Percentiles rank a stretch among this genome's conserved stretches.
These are phyloP conservation scores for Gracilinanus agilis DNA, from an alignment of 2,113 vertebrate genomes.

Conservation along the genomic window DNA sequence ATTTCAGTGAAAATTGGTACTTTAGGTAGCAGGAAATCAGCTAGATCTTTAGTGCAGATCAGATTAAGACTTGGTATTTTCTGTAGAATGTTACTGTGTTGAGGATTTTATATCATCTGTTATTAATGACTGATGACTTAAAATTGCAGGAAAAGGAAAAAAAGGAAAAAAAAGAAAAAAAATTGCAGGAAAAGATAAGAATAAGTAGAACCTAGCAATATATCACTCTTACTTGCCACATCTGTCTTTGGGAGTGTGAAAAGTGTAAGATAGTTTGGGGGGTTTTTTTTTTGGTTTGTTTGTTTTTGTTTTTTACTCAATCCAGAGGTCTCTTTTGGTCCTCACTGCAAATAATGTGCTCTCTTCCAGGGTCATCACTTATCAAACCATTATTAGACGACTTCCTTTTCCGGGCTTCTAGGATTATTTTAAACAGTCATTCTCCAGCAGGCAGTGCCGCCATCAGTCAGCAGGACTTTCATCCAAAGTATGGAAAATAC, in stretches of 20 bases:
- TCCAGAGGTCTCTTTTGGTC: constrained; percentile 55
- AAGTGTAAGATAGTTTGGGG: constrained; percentile 48
- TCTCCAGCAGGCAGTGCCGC: constrained; percentile 93
- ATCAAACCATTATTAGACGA: constrained; percentile 98
- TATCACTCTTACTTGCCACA: background rate
- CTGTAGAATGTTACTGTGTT: constrained; percentile 31
- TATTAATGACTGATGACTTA: background rate
- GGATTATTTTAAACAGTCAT: constrained; percentile 98
- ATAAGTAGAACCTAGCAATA: background rate
- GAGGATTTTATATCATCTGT: background rate
- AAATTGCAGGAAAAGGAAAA: background rate
- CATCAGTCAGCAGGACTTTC: constrained; percentile 96
- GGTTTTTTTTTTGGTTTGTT: too few relatives aligned
- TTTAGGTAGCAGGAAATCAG: background rate
- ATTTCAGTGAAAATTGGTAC: constrained; percentile 20
- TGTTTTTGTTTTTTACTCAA: constrained; percentile 37
- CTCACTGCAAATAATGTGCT: constrained; percentile 73
- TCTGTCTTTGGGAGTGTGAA: constrained; percentile 43
- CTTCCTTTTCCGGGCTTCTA: constrained; percentile 98
- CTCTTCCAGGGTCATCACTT: constrained; percentile 92
- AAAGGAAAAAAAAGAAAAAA: too few relatives aligned
- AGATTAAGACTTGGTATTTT: background rate
- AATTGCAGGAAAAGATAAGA: background rate
- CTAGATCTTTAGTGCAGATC: constrained; percentile 26
- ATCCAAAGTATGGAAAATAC: constrained; percentile 93